These are phyloP conservation scores for Perdita meconis DNA, from an alignment of 2,888 invertebrate species.

Conservation along the genomic window DNA sequence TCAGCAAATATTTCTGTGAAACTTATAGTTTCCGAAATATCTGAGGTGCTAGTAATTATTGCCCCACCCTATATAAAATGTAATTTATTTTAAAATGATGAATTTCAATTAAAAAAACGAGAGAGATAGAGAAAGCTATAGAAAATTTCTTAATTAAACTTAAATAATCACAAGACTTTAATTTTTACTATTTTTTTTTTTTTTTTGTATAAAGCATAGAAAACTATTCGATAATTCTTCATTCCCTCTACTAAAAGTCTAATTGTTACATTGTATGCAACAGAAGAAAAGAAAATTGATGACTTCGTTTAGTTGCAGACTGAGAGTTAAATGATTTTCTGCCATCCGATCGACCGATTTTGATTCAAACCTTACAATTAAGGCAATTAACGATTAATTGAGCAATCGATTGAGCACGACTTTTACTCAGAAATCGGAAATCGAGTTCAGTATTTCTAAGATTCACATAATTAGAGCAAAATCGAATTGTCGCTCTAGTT, in stretches of 20 bases:
- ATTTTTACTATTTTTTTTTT: neutral
- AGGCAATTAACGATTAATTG: constrained; percentile 68
- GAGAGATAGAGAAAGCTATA: constrained; percentile 7
- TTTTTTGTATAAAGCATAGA: neutral
- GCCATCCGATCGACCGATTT: constrained; percentile 41
- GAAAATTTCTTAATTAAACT: constrained; percentile 14
- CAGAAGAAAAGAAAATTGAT: constrained; percentile 17
- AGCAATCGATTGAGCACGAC: constrained; percentile 74
- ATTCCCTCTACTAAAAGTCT: constrained; percentile 2
- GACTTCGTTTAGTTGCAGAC: constrained; percentile 18
- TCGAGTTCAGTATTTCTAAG: constrained; percentile 14
- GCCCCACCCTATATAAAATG: constrained; percentile 15
- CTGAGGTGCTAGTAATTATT: too few species aligned
- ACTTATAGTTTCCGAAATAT: too few species aligned
- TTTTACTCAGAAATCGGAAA: constrained; percentile 35
- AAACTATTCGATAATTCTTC: constrained; percentile 5
- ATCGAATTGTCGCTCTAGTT: neutral
- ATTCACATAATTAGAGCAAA: neutral
- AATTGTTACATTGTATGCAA: constrained; percentile 22
- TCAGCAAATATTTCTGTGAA: too few species aligned
- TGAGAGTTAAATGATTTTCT: constrained; percentile 7
- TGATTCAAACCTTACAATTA: constrained; percentile 57
- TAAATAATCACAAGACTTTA: constrained; percentile 9
- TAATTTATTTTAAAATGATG: constrained; percentile 12
- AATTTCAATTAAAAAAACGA: constrained; percentile 1